These are phyloP conservation scores for Varanus komodoensis DNA, from an alignment of 2,113 vertebrate species.

Conservation along the genomic window DNA sequence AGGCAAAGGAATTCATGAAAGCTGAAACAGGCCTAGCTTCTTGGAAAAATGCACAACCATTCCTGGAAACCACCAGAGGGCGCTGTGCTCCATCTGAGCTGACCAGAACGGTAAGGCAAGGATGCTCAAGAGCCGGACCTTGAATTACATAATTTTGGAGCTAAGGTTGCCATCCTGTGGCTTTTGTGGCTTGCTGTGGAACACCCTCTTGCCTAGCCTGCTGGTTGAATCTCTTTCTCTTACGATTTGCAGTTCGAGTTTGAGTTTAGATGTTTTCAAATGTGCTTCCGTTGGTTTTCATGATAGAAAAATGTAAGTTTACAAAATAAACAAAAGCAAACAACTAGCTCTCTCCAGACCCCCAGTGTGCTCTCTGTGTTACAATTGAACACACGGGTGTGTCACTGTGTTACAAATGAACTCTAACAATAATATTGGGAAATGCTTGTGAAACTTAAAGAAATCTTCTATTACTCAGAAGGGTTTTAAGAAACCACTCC, in stretches of 20 bases:
- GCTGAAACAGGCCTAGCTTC: neutral
- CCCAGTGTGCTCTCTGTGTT: neutral
- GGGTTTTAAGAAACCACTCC: neutral
- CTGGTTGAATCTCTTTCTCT: neutral
- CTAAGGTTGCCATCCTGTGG: neutral
- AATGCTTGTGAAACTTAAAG: neutral
- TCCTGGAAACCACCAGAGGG: neutral
- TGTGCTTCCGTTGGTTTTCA: neutral
- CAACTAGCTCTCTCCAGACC: neutral
- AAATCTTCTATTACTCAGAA: neutral
- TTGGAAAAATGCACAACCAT: neutral
- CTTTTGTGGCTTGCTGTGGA: neutral
- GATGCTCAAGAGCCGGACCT: neutral
- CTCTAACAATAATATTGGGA: neutral
- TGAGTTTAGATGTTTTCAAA: neutral
- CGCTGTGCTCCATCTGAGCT: neutral
- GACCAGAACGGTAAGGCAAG: neutral
- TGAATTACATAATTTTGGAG: conserved; percentile 11
- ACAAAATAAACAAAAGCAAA: neutral
- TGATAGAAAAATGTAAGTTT: neutral
- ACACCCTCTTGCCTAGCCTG: neutral
- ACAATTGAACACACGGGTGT: neutral
- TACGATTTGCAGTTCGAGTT: neutral
- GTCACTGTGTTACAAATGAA: neutral
- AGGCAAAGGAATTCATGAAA: neutral